Evolutionary conservation across 2,113 vertebrate genomes (phyloP).

Genomic region (Cygnus atratus): DNA sequence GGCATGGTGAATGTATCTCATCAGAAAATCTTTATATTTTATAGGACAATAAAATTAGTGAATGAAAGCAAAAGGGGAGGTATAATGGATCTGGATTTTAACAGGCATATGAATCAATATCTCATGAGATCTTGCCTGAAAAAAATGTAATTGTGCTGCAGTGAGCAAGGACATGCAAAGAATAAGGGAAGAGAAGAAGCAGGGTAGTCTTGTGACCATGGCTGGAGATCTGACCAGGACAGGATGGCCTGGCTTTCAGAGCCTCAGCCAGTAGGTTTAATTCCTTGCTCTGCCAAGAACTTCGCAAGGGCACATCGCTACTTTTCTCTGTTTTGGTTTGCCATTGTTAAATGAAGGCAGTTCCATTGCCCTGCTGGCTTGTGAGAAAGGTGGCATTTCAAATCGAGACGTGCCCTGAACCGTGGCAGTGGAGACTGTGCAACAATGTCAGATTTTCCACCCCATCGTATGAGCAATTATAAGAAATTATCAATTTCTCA

Average conservation of each 20-base stretch:
- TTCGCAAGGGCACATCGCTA: background rate
- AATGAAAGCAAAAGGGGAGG: constrained; percentile 40
- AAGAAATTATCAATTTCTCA: constrained; percentile 15
- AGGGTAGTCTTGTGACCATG: background rate
- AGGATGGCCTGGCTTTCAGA: background rate
- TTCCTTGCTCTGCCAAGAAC: background rate
- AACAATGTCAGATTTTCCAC: background rate
- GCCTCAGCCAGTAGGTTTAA: background rate
- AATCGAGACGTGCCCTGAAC: background rate
- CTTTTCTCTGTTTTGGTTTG: background rate
- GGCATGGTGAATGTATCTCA: background rate
- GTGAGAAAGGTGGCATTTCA: background rate
- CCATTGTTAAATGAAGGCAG: background rate
- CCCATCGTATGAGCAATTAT: background rate
- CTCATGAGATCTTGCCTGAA: constrained; percentile 16
- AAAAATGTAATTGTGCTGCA: background rate
- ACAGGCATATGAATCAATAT: constrained; percentile 18
- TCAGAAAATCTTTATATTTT: constrained; percentile 27
- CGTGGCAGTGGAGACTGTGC: background rate
- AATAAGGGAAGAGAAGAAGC: background rate
- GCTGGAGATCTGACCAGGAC: background rate
- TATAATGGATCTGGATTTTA: constrained; percentile 50
- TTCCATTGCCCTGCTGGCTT: background rate
- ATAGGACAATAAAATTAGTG: constrained; percentile 59
- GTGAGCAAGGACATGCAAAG: background rate